These are phyloP conservation scores for Ornithoptera alexandrae DNA, from an alignment of 2,888 invertebrate genomes.

Conservation along the genomic window DNA sequence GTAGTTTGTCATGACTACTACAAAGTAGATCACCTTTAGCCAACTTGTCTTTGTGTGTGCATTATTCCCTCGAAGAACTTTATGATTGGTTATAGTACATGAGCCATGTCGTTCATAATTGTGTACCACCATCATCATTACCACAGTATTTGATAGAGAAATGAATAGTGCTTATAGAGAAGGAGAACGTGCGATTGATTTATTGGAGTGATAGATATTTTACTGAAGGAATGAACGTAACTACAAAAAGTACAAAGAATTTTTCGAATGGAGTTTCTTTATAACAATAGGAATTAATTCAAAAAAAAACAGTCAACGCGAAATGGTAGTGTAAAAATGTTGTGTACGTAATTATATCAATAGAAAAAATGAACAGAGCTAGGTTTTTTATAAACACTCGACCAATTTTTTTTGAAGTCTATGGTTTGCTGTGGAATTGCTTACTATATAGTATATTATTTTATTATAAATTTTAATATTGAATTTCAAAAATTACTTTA, in stretches of 20 bases:
- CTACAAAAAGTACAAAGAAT: conserved; percentile 72
- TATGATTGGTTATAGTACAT: conserved; percentile 46
- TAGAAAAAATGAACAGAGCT: conserved; percentile 34
- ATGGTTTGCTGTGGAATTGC: conserved; percentile 59
- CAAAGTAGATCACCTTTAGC: conserved; percentile 7
- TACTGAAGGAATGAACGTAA: conserved; percentile 54
- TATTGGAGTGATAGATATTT: conserved; percentile 63
- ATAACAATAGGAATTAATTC: conserved; percentile 36
- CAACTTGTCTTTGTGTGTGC: conserved; percentile 30
- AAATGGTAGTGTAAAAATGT: conserved; percentile 53
- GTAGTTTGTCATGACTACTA: conserved; percentile 8
- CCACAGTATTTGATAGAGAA: conserved; percentile 45
- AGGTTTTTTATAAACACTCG: conserved; percentile 39
- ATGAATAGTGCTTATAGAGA: conserved; percentile 59
- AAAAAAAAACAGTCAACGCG: conserved; percentile 44
- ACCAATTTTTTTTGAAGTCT: conserved; percentile 51
- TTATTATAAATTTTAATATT: conserved; percentile 38
- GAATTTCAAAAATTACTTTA: conserved; percentile 25
- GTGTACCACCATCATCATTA: conserved; percentile 62
- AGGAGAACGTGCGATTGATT: conserved; percentile 54
- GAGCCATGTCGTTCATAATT: conserved; percentile 39
- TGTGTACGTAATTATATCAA: conserved; percentile 55
- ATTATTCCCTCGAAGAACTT: conserved; percentile 29
- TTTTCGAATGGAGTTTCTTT: conserved; percentile 50
- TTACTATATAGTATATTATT: conserved; percentile 48